Conservation (phyloP, 2,888 invertebrate species). For the Seira ritae region DNA sequence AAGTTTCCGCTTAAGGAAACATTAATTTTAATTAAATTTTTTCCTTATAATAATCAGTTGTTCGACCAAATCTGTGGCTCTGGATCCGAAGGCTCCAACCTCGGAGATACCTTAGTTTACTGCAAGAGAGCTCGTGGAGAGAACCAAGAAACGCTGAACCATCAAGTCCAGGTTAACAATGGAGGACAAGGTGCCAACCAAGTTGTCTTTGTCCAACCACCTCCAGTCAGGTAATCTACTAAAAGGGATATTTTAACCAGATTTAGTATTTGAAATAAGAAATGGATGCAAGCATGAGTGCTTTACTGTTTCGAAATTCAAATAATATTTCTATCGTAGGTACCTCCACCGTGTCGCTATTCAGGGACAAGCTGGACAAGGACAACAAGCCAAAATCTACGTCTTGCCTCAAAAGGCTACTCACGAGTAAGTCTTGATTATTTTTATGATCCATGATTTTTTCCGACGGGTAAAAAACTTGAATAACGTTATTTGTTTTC, state of each 20-base stretch:
- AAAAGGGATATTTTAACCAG: too few species aligned
- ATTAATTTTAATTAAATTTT: too few species aligned
- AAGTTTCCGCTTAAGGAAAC: too few species aligned
- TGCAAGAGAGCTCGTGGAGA: slow-evolving; percentile 55
- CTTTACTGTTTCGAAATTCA: too few species aligned
- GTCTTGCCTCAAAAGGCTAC: slow-evolving; percentile 51
- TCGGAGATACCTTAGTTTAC: slow-evolving; percentile 45
- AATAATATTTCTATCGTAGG: too few species aligned
- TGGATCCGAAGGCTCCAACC: slow-evolving; percentile 31
- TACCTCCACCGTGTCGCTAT: slow-evolving; percentile 54
- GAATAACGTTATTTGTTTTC: background rate
- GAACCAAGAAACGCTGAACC: slow-evolving; percentile 36
- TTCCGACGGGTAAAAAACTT: too few species aligned
- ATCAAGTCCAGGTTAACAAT: slow-evolving; percentile 33
- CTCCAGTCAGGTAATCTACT: too few species aligned
- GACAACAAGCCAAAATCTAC: slow-evolving; percentile 56
- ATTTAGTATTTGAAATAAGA: too few species aligned
- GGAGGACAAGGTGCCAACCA: slow-evolving; percentile 31
- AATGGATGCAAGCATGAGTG: too few species aligned
- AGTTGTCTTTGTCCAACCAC: slow-evolving; percentile 61
- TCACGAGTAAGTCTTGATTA: too few species aligned
- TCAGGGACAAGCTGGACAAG: slow-evolving; percentile 40
- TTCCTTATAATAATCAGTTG: too few species aligned
- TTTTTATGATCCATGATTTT: too few species aligned
- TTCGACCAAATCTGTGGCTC: slow-evolving; percentile 38